Evolutionary conservation across 2,113 vertebrate species (phyloP).

Genomic region (Myotis lucifugus): DNA sequence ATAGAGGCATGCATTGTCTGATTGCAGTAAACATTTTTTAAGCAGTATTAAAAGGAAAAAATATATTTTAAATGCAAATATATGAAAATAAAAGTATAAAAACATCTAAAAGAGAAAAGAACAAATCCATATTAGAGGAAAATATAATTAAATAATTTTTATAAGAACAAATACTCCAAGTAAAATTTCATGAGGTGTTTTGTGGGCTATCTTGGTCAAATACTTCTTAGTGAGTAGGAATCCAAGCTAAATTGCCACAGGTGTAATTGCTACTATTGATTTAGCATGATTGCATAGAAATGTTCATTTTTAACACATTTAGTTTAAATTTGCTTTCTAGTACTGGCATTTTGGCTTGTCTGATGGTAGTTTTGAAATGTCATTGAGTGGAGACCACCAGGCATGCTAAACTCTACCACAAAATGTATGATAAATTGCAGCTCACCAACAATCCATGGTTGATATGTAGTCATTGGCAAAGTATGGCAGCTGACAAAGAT

Average conservation of each 20-base stretch:
- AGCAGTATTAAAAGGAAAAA: neutral
- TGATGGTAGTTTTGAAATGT: conserved; percentile 43
- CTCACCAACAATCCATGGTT: neutral
- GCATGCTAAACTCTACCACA: neutral
- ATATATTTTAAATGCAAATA: neutral
- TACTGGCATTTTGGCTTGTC: conserved; percentile 12
- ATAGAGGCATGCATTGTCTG: neutral
- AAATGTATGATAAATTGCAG: neutral
- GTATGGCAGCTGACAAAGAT: neutral
- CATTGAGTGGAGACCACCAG: neutral
- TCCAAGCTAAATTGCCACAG: neutral
- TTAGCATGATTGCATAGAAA: neutral
- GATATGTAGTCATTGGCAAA: conserved; percentile 27
- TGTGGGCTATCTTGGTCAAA: neutral
- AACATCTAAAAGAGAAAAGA: neutral
- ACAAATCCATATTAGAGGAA: neutral
- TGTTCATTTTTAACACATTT: neutral
- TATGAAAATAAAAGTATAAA: neutral
- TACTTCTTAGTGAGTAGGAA: neutral
- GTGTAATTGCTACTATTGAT: conserved; percentile 6
- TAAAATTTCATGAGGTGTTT: neutral
- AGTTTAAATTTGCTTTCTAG: neutral
- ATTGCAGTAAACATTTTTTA: neutral
- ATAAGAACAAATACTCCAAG: neutral
- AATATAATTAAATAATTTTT: neutral